Base-by-base conservation (phyloP, 2,797 vertebrate species). In the Taenioides sp. region DNA sequence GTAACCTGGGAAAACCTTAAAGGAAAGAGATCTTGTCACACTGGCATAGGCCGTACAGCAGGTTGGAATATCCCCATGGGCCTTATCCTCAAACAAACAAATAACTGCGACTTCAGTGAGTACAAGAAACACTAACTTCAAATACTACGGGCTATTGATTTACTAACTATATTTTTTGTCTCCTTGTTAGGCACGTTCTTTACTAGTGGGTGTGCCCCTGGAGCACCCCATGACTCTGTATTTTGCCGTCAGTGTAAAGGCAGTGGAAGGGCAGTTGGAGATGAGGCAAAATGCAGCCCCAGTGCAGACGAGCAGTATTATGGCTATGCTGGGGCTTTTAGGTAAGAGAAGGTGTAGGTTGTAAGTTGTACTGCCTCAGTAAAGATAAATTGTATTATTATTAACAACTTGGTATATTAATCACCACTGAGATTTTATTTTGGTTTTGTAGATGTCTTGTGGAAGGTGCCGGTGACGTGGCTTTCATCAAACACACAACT, bases 1-100 rank as follows among this genome's bases (percentile, higher is more conserved):
- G 0, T 92, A 65, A 92, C 88, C n/a, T 95, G 94, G 93, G 57
- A 22, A 0, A 88, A 0, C 0, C 89, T 99, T 77, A 59, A n/a
- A 77, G 93, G 89, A 2, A 95, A 77, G 82, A 96, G 74, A 82
- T 96, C 96, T 0, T 99, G 97, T 85, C 97, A 99, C 87, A 98
- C 96, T 0, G 97, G 90, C 0, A 3, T 96, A 0, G 94, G 86
- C 63, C 95, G 95, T 70, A 96, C 95, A 0, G 97, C 96, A 7
- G 97, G 97, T 78, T 99, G 97, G 97, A 97, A 96, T 84, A 76
- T 98, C 27, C 97, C 97, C 63, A 93, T 98, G 91, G 94, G 95
- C 17, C 80, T 80, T 23, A 89, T 98, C 67, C 80, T 92, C 82
- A 79, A 80, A 3, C 3, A 2, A 0, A 94, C 75, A 0, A 3